Base-by-base conservation (phyloP, 1,140 invertebrate species). In the Oryctes rhinoceros region DNA sequence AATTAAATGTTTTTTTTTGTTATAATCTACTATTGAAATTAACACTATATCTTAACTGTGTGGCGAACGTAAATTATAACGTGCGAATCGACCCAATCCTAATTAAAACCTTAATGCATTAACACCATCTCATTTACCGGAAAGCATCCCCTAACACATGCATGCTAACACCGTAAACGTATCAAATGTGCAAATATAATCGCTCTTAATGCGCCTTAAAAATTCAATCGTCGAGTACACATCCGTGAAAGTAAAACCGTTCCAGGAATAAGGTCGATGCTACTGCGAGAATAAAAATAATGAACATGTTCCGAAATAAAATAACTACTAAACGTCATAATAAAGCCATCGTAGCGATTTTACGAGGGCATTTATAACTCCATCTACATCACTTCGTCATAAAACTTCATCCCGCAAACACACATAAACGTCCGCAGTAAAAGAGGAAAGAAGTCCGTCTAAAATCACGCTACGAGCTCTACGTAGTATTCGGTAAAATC, bases 261-360 rank as follows among this genome's bases (percentile, higher is more conserved):
- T 71, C 65, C 65, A 5, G 65, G 65, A 71, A 71, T 35, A 71
- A 35, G 20, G 65, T 37, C 65, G 20, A 71, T 37, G 65, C 65
- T 71, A 71, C 35, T 15, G 75, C 44, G 47, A 76, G 35, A 47
- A 48, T 76, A 76, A 76, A 76, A 76, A 47, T 76, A 76, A 76
- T 76, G 75, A 76, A 76, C 47, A 76, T 48, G 75, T 76, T 48
- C 75, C 39, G 47, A 76, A 76, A 76, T 76, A 49, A 76, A 76
- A 76, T 49, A 48, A 49, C 75, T 37, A 47, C 37, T 76, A 76
- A 76, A 76, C 48, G 75, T 76, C 75, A 49, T 20, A 76, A 48
- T 76, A 76, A 76, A 76, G 47, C 18, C 75, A 48, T 76, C 75
- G 39, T 76, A 20, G 37, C 37, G 75, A 37, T 39, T 76, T 76